Percentiles rank a stretch among this genome's conserved stretches.
These are phyloP conservation scores for Xenopus laevis DNA, from an alignment of 2,113 vertebrate species.

Conservation along the genomic window DNA sequence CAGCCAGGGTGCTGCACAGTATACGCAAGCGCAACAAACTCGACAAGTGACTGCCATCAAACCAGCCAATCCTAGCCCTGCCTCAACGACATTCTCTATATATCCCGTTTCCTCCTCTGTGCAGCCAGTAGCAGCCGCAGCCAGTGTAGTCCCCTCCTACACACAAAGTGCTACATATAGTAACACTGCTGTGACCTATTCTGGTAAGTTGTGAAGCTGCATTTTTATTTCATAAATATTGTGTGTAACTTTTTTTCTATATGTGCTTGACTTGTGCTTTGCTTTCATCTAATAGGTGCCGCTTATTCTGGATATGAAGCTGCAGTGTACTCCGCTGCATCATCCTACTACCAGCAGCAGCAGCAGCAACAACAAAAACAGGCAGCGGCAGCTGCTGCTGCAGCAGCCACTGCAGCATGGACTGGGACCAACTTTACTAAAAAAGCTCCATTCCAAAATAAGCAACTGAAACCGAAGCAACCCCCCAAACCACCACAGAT, in stretches of 20 bases:
- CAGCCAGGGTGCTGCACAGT: conserved; percentile 89
- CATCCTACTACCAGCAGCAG: conserved; percentile 94
- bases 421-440: conserved; percentile 92
- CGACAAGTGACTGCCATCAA: conserved; percentile 97
- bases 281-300: conserved; percentile 67
- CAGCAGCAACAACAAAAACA: conserved; percentile 86
- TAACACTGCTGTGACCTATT: conserved; percentile 95
- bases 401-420: conserved; percentile 90
- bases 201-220: conserved; percentile 79
- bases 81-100: conserved; percentile 92
- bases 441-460: conserved; percentile 93
- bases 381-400: conserved; percentile 82
- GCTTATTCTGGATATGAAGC: conserved; percentile 97
- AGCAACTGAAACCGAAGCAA: conserved; percentile 92
- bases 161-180: conserved; percentile 95
- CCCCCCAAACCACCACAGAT: conserved; percentile 96
- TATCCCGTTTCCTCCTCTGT: conserved; percentile 95
- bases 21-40: conserved; percentile 92
- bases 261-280: no score
- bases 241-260: no score
- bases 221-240: no score
- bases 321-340: conserved; percentile 95
- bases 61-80: conserved; percentile 88
- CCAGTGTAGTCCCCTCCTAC: conserved; percentile 92
- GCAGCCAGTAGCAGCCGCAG: conserved; percentile 82